Base-by-base conservation (phyloP, 2,113 vertebrate species). In the Ondatra zibethicus region DNA sequence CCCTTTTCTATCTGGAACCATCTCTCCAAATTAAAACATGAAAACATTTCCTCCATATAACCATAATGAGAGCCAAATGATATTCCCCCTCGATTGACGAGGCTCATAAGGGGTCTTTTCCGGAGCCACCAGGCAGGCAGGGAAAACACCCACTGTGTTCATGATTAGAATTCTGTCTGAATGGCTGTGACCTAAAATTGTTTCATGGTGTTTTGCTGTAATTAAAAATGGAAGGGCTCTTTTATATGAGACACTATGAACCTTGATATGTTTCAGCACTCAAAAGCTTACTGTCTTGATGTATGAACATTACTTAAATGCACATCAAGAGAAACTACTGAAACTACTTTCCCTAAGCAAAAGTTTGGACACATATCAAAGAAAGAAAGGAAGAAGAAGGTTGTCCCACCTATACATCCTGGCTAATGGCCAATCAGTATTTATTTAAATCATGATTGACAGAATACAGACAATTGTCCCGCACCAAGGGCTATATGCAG, bases 11-110 rank as follows among this genome's bases (percentile, higher is more conserved):
- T 93, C 94, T 96, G 78, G 95, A 97, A 94, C 82, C 92, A 65
- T 97, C 78, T 77, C 90, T 97, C 96, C 97, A 97, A 97, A 97
- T 97, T 94, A 96, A 97, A 97, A 95, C 93, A 88, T 96, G 95
- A 97, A 98, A 97, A 92, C 91, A 87, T 95, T 96, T 96, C 91
- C 93, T 97, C 94, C 65, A 39, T 89, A 63, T 92, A 95, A 92
- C 92, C 88, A 81, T 96, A 96, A 97, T 93, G 97, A 87, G 89
- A 88, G 78, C 23, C 86, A 88, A 95, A 96, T 90, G 87, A 96
- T 96, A 88, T 39, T 89, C 63, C n/a, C 89, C 31, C 85, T 50
- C 96, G 97, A 97, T 75, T 84, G 96, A 98, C 95, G 96, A 96
- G 61, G 39, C 96, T 97, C 93, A 94, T 92, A 97, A 95, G 92